Evolutionary conservation across 2,888 invertebrate genomes (phyloP), one percentile per base, ranked within the genome.

Genomic region (Galerucella pusilla): DNA sequence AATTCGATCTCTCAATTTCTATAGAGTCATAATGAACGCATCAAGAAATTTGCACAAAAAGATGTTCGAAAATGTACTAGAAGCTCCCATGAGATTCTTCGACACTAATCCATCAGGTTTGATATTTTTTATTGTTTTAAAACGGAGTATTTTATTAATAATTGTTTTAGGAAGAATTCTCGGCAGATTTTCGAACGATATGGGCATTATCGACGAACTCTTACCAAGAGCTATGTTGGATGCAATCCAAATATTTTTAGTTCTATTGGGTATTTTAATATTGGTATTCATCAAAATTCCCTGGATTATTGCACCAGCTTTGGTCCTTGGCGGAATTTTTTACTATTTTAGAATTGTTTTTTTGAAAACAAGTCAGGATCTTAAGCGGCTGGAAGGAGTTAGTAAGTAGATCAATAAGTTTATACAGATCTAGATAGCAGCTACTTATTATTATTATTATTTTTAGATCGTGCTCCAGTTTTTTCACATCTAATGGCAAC

Each of bases 401-500:
- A 88, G 90, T 90, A 86, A 85, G 86, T 82, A 68, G 10, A 57
- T 42, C 6, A 42, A 16, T 10, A 20, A 49, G 9, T 60, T 28
- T 12, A 52, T 11, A 5, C 52, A 35, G 9, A 14, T 11, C 11
- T 14, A 35, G 6, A 63, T 46, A 2, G 46, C 3, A 0, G 46
- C 46, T 57, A 6, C 28, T 20, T 10, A 25, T 28, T 74, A 25
- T 52, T 74, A 25, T 52, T 12, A n/a, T 68, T 45, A 68, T 68
- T 84, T 84, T 85, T 90, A 89, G 94, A 93, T 74, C 91, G 95
- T 77, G 96, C 96, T 88, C 97, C 98, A 0, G 94, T 97, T 0
- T 97, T 96, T 86, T 94, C 96, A 0, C 96, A 97, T 85, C 91
- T 97, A 80, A 93, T 94, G 16, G 93, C 96, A 0, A 93, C 96